These are phyloP conservation scores for Diglossa brunneiventris DNA, from an alignment of 2,113 vertebrate species.

Conservation along the genomic window DNA sequence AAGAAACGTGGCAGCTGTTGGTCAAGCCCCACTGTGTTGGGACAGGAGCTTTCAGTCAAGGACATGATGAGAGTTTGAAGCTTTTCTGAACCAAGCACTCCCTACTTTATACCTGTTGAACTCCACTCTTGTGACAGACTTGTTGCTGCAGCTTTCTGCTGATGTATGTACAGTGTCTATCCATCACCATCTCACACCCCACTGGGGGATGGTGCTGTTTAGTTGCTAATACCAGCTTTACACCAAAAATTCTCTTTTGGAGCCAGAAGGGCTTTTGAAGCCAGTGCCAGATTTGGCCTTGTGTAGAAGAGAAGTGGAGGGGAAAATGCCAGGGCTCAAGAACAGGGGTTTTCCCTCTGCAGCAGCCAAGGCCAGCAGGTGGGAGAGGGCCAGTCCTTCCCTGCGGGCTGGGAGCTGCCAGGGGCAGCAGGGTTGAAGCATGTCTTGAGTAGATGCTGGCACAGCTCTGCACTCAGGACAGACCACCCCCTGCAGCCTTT, in stretches of 20 bases:
- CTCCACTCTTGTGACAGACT: neutral
- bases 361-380: neutral
- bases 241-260: neutral
- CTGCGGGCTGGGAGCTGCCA: fast-evolving
- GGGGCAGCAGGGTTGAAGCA: fast-evolving
- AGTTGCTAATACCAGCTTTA: neutral
- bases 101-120: neutral
- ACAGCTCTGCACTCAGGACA: neutral
- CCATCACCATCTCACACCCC: neutral
- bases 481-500: neutral
- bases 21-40: neutral
- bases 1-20: neutral
- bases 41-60: neutral
- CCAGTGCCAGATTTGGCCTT: neutral
- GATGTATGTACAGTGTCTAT: neutral
- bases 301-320: neutral
- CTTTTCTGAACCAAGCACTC: neutral
- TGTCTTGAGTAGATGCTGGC: fast-evolving
- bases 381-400: neutral
- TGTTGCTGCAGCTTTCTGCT: neutral
- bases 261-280: neutral
- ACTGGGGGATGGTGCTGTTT: neutral
- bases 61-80: neutral
- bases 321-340: neutral
- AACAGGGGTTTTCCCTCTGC: neutral